Conservation (phyloP, 2,797 vertebrate species). For the Pelodytes ibericus region DNA sequence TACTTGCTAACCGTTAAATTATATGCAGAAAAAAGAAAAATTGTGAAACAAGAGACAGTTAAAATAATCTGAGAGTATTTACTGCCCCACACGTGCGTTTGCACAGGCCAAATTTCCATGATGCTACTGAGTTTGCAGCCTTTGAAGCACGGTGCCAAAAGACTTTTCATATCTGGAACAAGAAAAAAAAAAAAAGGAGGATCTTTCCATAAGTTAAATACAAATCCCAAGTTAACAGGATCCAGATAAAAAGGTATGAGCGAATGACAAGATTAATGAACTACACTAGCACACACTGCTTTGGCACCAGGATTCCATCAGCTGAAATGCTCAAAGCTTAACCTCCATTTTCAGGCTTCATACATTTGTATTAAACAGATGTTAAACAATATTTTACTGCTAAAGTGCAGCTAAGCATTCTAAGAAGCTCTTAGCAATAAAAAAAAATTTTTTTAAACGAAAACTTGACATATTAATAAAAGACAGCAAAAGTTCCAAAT, state of each 20-base stretch:
- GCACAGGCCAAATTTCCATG: conserved; percentile 90
- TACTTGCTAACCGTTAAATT: conserved; percentile 58
- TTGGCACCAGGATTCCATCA: conserved; percentile 63
- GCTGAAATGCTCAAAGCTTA: conserved; percentile 53
- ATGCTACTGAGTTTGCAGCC: conserved; percentile 78
- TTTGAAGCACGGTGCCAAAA: conserved; percentile 76
- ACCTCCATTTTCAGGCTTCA: conserved; percentile 60
- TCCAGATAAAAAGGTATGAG: conserved; percentile 78
- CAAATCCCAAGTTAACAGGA: conserved; percentile 76
- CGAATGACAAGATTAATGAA: conserved; percentile 81
- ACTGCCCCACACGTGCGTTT: conserved; percentile 62
- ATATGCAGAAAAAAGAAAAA: conserved; percentile 64
- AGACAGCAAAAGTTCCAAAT: conserved; percentile 29
- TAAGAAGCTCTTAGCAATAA: conserved; percentile 23
- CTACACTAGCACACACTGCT: conserved; percentile 55
- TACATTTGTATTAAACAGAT: conserved; percentile 67
- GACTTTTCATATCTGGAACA: conserved; percentile 62
- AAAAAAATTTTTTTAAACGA: conserved; percentile 21
- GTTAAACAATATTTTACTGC: conserved; percentile 61
- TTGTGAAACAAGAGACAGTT: conserved; percentile 66
- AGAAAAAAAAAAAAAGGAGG: conserved; percentile 70
- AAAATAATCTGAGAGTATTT: conserved; percentile 72
- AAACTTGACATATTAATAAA: conserved; percentile 11
- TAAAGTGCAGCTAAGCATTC: conserved; percentile 57
- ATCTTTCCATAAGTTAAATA: conserved; percentile 78